Base-by-base conservation (phyloP, 2,888 invertebrate genomes). In the Terebella lapidaria region DNA sequence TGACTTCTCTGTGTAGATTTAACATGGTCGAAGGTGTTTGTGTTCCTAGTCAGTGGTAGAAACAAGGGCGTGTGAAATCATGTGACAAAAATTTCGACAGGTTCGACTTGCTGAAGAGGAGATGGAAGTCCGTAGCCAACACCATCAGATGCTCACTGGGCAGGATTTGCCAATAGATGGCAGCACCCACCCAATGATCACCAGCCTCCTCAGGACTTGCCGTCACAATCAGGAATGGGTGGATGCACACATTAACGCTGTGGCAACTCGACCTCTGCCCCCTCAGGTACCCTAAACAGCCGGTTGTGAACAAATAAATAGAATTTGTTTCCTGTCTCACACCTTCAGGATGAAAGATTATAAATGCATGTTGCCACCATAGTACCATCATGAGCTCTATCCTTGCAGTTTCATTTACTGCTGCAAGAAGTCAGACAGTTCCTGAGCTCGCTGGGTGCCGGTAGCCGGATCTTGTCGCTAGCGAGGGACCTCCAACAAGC, bases 321-420 rank as follows among this genome's bases (percentile, higher is more conserved):
- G n/a, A n/a, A n/a, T n/a, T n/a, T n/a, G n/a, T n/a, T n/a, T n/a
- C n/a, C n/a, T n/a, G n/a, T n/a, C n/a, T n/a, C n/a, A n/a, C n/a
- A n/a, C n/a, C n/a, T n/a, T n/a, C n/a, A n/a, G n/a, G n/a, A n/a
- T n/a, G n/a, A n/a, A n/a, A n/a, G n/a, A n/a, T n/a, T n/a, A n/a
- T n/a, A n/a, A n/a, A n/a, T n/a, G n/a, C n/a, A n/a, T n/a, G n/a
- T n/a, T n/a, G n/a, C n/a, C n/a, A n/a, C n/a, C n/a, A n/a, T n/a
- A n/a, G n/a, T n/a, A n/a, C n/a, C n/a, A n/a, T n/a, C n/a, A n/a
- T n/a, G n/a, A n/a, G n/a, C n/a, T n/a, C n/a, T n/a, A n/a, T n/a
- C n/a, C n/a, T n/a, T n/a, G n/a, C 49, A 49, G 49, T 49, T 49
- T 24, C 49, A 49, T 10, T 5, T 22, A 24, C 49, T 49, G 49